phyloP scores from a whole-genome alignment of 2,113 vertebrate genomes.

The Carassius auratus region DNA sequence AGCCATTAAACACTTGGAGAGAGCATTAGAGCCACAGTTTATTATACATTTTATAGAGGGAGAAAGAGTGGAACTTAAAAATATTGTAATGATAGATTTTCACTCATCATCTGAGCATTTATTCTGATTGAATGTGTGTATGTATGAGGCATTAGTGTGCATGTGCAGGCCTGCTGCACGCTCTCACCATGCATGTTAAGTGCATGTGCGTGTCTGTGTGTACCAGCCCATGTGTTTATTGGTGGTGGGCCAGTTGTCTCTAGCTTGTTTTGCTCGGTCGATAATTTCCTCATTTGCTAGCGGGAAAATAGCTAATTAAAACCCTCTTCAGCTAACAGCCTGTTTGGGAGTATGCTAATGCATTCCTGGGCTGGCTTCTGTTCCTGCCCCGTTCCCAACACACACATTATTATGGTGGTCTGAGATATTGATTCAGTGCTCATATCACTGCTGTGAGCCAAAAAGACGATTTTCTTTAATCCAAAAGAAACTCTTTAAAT shows the following conservation, averaged over 20 bases:
- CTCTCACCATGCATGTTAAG: slow-evolving; percentile 33
- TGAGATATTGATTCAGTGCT: slow-evolving; percentile 73
- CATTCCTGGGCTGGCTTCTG: slow-evolving; percentile 85
- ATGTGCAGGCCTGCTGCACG: slow-evolving; percentile 4
- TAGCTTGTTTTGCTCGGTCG: slow-evolving; percentile 90
- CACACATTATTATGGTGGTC: slow-evolving; percentile 80
- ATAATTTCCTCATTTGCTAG: slow-evolving; percentile 97
- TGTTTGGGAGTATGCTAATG: slow-evolving; percentile 96
- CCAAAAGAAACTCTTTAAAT: slow-evolving; percentile 15
- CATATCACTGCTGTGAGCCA: slow-evolving; percentile 47
- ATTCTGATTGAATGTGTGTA: slow-evolving; percentile 65
- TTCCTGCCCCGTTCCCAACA: slow-evolving; percentile 86
- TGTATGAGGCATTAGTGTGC: slow-evolving; percentile 33
- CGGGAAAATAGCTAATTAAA: slow-evolving; percentile 99
- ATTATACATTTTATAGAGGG: slow-evolving; percentile 52
- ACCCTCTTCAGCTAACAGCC: slow-evolving; percentile 98
- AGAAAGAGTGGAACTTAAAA: slow-evolving; percentile 48
- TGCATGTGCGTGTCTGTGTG: slow-evolving; percentile 32
- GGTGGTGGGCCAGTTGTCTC: slow-evolving; percentile 86
- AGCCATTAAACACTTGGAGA: slow-evolving; percentile 61
- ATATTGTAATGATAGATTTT: slow-evolving; percentile 65
- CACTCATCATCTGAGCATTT: slow-evolving; percentile 62
- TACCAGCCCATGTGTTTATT: slow-evolving; percentile 62
- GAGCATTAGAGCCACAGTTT: slow-evolving; percentile 40
- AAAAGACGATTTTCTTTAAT: slow-evolving; percentile 36